Evolutionary conservation across 2,797 vertebrate species (phyloP), one percentile per base, ranked within the genome.

Genomic region (Rhynchonycteris naso): DNA sequence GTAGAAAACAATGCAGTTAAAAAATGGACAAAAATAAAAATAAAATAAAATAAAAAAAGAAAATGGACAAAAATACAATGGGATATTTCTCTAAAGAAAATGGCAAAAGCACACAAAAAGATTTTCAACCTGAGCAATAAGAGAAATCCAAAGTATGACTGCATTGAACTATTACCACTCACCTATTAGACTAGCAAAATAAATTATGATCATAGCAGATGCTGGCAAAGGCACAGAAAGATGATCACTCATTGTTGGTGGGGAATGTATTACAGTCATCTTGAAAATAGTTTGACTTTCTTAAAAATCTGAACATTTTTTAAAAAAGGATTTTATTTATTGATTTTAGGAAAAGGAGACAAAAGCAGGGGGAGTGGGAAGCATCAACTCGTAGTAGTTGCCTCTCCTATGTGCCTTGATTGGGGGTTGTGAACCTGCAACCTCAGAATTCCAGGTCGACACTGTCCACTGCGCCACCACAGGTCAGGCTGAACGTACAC

Each of bases 71-170:
- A 66, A 79, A 59, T 66, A 24, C 38, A 35, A 90, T 82, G 24
- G 13, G 38, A 5, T 63, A 76, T 84, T 94, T 92, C 63, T 71
- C 71, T 92, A 66, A 92, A 89, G 43, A 61, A 89, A 47, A 50
- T 80, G 58, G 26, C 21, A 54, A 54, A 94, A 75, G 4, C 35
- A 30, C 33, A 69, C 56, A 58, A 82, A 66, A 91, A 74, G 43
- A 47, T 88, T 28, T 59, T 93, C 10, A 43, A 1, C 16, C 52
- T 86, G n/a, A 50, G 71, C 33, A 69, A 7, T 72, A 58, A 83
- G 18, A 58, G 33, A 76, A 82, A 35, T 38, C 11, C 35, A 80
- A 78, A 59, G 74, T 74, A 78, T 66, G 80, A 93, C 26, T 54
- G 85, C 18, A 78, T 0, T 82, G 88, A 91, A 26, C 71, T 85